These are phyloP conservation scores for Chunga burmeisteri DNA, from an alignment of 2,113 vertebrate genomes.

Conservation along the genomic window DNA sequence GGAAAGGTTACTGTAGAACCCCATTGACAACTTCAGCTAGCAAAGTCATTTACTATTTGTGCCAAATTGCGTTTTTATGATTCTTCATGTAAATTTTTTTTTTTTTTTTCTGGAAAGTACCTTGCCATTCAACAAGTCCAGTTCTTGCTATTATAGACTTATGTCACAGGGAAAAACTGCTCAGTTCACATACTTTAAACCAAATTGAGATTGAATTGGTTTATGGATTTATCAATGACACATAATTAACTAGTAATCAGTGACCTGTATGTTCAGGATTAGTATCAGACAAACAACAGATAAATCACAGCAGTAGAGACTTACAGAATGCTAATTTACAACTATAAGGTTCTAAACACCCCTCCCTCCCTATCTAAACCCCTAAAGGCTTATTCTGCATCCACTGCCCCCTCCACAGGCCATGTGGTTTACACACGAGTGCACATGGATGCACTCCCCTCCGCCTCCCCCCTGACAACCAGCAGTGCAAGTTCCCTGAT, in stretches of 20 bases:
- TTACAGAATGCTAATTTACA: not conserved
- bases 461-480: not conserved
- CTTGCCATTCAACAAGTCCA: not conserved
- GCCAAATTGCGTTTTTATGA: not conserved
- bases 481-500: not conserved
- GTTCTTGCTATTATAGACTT: not conserved
- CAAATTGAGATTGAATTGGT: not conserved
- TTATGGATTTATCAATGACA: constrained; percentile 20
- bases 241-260: not conserved
- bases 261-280: not conserved
- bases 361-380: not conserved
- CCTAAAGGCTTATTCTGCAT: not conserved
- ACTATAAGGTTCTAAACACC: not conserved
- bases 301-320: not conserved
- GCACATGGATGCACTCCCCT: accelerated
- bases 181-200: not conserved
- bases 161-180: not conserved
- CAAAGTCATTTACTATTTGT: not conserved
- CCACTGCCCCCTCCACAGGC: not conserved
- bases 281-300: not conserved
- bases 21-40: not conserved
- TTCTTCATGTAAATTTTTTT: not conserved
- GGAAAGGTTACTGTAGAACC: not conserved
- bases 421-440: not conserved
- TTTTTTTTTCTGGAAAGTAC: not conserved